These are phyloP conservation scores for Chaunax sp. DNA, from an alignment of 2,797 vertebrate genomes.

Conservation along the genomic window DNA sequence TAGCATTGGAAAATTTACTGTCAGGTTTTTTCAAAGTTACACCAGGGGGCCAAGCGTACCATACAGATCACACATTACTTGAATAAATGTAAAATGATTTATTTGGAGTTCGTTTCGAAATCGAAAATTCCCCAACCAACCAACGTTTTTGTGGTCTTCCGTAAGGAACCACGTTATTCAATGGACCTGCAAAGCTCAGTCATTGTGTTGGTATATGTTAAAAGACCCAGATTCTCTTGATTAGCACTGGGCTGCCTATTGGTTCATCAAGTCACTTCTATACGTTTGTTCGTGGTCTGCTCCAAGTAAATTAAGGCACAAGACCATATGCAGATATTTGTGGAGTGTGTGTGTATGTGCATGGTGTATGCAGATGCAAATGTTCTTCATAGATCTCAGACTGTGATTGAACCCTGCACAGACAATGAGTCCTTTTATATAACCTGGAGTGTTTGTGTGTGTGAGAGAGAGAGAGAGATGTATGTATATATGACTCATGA, in stretches of 20 bases:
- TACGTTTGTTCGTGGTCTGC: constrained; percentile 48
- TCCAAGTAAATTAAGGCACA: constrained; percentile 53
- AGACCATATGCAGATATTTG: constrained; percentile 60
- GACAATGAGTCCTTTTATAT: constrained; percentile 67
- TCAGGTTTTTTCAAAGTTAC: constrained; percentile 47
- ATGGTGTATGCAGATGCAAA: constrained; percentile 57
- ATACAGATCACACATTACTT: constrained; percentile 28
- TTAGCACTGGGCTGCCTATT: constrained; percentile 49
- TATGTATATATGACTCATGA: constrained; percentile 70
- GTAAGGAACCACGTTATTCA: constrained; percentile 25
- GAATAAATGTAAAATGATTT: constrained; percentile 27
- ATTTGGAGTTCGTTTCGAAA: constrained; percentile 26
- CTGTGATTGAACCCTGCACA: constrained; percentile 72
- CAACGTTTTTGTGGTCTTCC: constrained; percentile 17
- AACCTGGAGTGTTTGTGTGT: constrained; percentile 46
- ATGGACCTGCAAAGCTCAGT: constrained; percentile 15
- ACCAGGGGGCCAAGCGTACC: constrained; percentile 5
- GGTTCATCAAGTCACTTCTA: constrained; percentile 50
- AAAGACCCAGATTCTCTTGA: constrained; percentile 38
- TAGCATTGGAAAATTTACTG: constrained; percentile 55
- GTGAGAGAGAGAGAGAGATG: constrained; percentile 41
- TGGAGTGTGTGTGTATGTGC: constrained; percentile 18
- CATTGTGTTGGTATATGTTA: constrained; percentile 28
- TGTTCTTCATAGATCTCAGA: constrained; percentile 62
- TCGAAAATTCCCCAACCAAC: constrained; percentile 2